These are phyloP conservation scores for Blera fallax DNA, from an alignment of 2,888 invertebrate species.

Conservation along the genomic window DNA sequence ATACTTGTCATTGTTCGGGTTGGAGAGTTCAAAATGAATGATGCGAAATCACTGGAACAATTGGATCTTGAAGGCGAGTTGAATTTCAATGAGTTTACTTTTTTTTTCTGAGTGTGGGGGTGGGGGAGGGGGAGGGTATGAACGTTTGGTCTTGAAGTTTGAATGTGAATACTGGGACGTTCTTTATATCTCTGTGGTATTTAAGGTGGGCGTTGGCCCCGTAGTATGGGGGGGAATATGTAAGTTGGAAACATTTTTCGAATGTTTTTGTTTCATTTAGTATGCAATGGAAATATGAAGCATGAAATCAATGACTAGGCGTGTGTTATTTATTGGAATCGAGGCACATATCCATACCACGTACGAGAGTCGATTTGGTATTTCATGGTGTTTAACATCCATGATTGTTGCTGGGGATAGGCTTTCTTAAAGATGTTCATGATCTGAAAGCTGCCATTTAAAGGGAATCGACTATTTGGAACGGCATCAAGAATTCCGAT, in stretches of 20 bases:
- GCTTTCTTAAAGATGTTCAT: background rate
- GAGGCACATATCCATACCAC: background rate
- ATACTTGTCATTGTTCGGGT: conserved; percentile 10
- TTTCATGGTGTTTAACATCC: background rate
- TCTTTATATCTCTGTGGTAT: background rate
- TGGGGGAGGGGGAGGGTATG: background rate
- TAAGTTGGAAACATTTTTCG: conserved; percentile 40
- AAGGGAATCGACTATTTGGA: background rate
- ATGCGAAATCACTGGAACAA: conserved; percentile 69
- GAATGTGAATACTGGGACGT: background rate
- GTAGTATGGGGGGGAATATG: conserved; percentile 13
- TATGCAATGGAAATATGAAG: conserved; percentile 59
- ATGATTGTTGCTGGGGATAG: background rate
- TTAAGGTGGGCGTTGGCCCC: background rate
- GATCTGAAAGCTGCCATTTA: background rate
- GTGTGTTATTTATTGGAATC: conserved; percentile 44
- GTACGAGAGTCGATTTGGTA: conserved; percentile 2
- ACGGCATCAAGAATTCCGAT: background rate
- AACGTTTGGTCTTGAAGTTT: background rate
- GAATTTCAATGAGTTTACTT: conserved; percentile 57
- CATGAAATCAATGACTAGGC: conserved; percentile 50
- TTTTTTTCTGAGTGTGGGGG: too few relatives aligned
- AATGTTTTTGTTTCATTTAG: conserved; percentile 54
- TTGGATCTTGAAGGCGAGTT: conserved; percentile 46
- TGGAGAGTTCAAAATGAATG: conserved; percentile 45